Evolutionary conservation across 1,140 invertebrate genomes (phyloP).

Genomic region (Scylla paramamosain): DNA sequence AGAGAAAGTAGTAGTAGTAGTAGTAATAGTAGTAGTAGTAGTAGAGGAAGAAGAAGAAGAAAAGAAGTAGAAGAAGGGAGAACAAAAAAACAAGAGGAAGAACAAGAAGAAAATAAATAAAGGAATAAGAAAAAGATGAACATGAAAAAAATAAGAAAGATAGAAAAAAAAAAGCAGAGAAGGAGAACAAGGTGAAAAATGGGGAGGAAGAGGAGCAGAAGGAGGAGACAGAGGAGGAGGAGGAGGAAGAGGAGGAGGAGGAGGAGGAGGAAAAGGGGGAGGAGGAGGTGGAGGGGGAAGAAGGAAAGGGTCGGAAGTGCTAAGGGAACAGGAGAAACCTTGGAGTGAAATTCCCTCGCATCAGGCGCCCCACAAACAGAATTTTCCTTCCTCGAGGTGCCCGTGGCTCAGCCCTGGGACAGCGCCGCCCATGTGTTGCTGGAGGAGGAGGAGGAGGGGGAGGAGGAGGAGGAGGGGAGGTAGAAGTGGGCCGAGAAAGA

Average conservation of each 20-base stretch:
- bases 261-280: background rate
- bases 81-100: background rate
- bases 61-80: background rate
- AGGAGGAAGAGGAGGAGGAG: background rate
- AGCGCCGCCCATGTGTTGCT: too few relatives aligned
- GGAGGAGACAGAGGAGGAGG: background rate
- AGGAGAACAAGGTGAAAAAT: background rate
- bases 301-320: background rate
- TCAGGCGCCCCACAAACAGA: background rate
- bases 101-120: too few relatives aligned
- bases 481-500: background rate
- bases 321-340: background rate
- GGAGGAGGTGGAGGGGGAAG: background rate
- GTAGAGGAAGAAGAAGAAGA: too few relatives aligned
- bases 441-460: background rate
- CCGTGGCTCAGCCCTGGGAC: background rate
- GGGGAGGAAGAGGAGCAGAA: background rate
- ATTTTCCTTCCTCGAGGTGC: background rate
- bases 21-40: too few relatives aligned
- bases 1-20: too few relatives aligned
- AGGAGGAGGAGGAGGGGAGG: constrained; percentile 29
- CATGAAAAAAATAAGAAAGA: background rate
- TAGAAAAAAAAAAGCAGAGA: background rate
- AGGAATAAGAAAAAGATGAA: background rate
- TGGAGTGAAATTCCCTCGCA: background rate